phyloP scores from a whole-genome alignment of 2,113 vertebrate genomes.

The Thinocorus orbignyianus region DNA sequence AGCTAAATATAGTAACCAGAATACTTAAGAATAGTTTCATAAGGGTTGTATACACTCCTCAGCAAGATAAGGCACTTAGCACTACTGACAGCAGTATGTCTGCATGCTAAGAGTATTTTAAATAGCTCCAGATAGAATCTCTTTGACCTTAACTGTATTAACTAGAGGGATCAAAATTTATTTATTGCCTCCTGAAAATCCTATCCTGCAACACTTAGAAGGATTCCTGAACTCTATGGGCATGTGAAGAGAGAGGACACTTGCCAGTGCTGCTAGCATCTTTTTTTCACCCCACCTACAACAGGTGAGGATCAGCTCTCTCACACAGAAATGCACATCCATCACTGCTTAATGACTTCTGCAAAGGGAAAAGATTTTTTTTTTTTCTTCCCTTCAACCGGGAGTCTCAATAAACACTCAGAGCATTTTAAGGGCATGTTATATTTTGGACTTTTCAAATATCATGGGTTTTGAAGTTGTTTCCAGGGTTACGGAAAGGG shows the following conservation, averaged over 20 bases:
- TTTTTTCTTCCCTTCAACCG: neutral
- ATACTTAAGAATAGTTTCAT: constrained; percentile 68
- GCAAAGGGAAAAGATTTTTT: neutral
- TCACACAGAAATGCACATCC: neutral
- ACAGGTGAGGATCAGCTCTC: neutral
- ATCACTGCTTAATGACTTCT: neutral
- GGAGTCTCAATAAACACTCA: neutral
- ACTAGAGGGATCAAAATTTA: constrained; percentile 54
- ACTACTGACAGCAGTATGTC: constrained; percentile 33
- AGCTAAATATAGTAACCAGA: constrained; percentile 54
- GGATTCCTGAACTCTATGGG: neutral
- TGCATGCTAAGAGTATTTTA: constrained; percentile 41
- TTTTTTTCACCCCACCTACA: neutral
- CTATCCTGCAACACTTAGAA: neutral
- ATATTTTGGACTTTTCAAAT: neutral
- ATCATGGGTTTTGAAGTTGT: neutral
- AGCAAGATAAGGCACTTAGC: constrained; percentile 59
- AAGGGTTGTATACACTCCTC: constrained; percentile 40
- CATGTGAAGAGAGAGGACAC: neutral
- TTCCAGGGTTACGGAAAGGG: constrained; percentile 27
- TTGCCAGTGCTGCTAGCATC: neutral
- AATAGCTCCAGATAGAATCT: constrained; percentile 42
- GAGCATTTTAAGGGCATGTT: neutral
- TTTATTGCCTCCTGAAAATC: constrained; percentile 45
- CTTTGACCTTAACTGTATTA: constrained; percentile 60